Conservation (phyloP, 92 coral and sea anemone species). For the Porites cylindrica region DNA sequence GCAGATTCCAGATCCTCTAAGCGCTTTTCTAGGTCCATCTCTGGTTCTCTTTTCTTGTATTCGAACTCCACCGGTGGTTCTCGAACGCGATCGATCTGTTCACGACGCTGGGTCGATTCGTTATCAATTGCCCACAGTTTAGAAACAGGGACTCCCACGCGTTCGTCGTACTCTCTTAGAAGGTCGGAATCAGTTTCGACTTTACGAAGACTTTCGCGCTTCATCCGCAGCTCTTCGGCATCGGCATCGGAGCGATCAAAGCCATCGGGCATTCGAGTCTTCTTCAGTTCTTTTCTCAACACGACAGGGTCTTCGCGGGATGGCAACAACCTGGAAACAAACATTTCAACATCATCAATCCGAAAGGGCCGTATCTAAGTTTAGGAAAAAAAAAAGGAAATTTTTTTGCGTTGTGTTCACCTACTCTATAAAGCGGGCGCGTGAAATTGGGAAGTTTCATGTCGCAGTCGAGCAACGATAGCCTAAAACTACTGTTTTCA, state of each 20-base stretch:
- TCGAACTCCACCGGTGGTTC: constrained; percentile 72
- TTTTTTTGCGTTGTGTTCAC: too few relatives aligned
- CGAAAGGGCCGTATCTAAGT: neutral
- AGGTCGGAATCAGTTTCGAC: constrained; percentile 84
- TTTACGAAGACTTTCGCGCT: constrained; percentile 85
- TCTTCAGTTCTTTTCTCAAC: constrained; percentile 73
- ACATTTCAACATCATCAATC: neutral
- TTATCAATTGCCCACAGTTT: constrained; percentile 92
- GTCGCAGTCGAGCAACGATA: too few relatives aligned
- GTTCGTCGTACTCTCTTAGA: constrained; percentile 73
- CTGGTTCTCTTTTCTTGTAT: constrained; percentile 60
- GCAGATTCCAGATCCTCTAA: constrained; percentile 68
- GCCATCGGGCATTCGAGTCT: constrained; percentile 68
- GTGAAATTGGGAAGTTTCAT: too few relatives aligned
- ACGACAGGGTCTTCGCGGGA: constrained; percentile 77
- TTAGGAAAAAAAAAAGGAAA: neutral
- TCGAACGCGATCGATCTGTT: constrained; percentile 66
- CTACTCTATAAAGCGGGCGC: too few relatives aligned
- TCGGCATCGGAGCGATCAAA: constrained; percentile 48
- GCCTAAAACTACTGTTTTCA: too few relatives aligned
- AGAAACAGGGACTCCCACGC: constrained; percentile 93
- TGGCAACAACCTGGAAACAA: constrained; percentile 73
- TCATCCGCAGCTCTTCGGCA: constrained; percentile 65
- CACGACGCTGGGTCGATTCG: constrained; percentile 76
- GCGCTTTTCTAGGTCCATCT: constrained; percentile 67